Evolutionary conservation across 2,113 vertebrate genomes (phyloP).

Genomic region (Microtus richardsoni): DNA sequence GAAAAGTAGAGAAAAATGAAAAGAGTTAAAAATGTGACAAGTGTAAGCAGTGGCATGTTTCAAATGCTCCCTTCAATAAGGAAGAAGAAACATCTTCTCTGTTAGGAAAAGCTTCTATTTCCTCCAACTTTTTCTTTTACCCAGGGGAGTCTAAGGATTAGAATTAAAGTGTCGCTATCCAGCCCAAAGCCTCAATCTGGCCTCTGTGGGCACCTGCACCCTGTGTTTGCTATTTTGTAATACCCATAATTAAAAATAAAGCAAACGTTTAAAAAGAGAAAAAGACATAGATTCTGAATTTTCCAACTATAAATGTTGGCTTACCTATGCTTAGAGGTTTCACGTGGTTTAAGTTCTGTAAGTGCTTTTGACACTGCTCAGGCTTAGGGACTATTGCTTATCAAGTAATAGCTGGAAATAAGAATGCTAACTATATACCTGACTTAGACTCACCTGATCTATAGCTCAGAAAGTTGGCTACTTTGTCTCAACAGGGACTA

Average conservation of each 20-base stretch:
- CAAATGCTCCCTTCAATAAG: background rate
- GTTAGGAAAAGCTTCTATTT: background rate
- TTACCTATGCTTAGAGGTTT: background rate
- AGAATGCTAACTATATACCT: background rate
- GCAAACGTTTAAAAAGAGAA: background rate
- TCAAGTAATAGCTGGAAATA: background rate
- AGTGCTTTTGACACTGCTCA: background rate
- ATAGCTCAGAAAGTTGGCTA: conserved; percentile 26
- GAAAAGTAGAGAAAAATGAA: background rate
- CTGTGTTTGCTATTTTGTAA: background rate
- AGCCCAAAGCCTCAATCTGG: background rate
- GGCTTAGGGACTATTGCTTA: conserved; percentile 10
- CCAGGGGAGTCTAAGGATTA: background rate
- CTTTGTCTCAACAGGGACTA: background rate
- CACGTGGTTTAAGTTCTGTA: background rate
- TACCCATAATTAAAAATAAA: background rate
- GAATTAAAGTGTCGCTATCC: background rate
- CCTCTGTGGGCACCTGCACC: background rate
- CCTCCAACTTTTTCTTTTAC: background rate
- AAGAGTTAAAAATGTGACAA: background rate
- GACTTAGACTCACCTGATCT: background rate
- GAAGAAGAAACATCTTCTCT: background rate
- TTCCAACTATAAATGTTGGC: background rate
- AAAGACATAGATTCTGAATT: background rate
- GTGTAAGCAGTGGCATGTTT: background rate